These are phyloP conservation scores for Drosophila percnosoma DNA, from an alignment of 2,888 invertebrate species.

Conservation along the genomic window DNA sequence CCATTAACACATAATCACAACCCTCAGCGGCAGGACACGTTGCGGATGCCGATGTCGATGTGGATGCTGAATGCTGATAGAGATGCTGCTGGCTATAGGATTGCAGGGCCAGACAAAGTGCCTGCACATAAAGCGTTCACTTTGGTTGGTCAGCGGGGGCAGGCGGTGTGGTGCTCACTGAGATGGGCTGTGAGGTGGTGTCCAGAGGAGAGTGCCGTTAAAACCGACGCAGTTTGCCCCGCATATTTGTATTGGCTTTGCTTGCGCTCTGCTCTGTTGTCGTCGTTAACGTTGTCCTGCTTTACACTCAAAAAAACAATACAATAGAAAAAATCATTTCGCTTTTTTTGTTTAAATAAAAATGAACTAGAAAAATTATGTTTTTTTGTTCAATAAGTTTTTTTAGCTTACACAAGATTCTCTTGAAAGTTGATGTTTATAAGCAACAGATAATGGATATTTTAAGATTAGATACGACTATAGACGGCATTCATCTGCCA, in stretches of 20 bases:
- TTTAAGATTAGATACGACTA: background rate
- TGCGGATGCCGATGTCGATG: background rate
- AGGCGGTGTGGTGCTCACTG: background rate
- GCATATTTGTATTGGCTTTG: conserved; percentile 53
- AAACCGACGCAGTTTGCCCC: conserved; percentile 41
- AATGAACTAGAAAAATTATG: background rate
- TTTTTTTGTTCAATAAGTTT: background rate
- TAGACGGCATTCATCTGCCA: background rate
- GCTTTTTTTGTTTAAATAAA: background rate
- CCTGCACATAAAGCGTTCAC: conserved; percentile 33
- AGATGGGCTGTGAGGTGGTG: background rate
- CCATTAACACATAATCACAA: conserved; percentile 72
- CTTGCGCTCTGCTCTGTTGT: conserved; percentile 20
- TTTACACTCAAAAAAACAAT: background rate
- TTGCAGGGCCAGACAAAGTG: conserved; percentile 23
- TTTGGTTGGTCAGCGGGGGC: background rate
- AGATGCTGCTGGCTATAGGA: conserved; percentile 10
- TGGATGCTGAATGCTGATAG: background rate
- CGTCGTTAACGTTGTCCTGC: background rate
- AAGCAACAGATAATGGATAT: background rate
- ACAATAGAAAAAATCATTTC: background rate
- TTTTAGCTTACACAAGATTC: background rate
- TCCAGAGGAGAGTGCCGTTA: conserved; percentile 12
- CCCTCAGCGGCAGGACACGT: conserved; percentile 17
- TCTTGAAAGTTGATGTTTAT: background rate